Conservation (phyloP, 2,888 invertebrate species). For the Heliconius erato region DNA sequence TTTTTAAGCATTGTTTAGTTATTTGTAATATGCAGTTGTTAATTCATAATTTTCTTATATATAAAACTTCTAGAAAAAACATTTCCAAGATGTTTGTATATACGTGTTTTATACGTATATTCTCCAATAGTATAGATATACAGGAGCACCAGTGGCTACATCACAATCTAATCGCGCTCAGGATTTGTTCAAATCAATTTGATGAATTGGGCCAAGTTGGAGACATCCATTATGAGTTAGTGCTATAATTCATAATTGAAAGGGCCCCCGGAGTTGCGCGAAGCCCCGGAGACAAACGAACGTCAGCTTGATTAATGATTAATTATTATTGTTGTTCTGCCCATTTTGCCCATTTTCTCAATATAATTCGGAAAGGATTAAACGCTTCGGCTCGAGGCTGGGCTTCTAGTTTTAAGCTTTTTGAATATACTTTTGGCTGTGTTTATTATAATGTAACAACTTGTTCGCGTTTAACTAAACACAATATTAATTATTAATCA, state of each 20-base stretch:
- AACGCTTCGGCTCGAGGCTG: conserved; percentile 17
- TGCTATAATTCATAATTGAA: conserved; percentile 84
- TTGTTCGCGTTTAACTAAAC: conserved; percentile 16
- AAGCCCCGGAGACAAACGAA: conserved; percentile 78
- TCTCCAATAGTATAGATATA: background rate
- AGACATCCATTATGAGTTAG: conserved; percentile 83
- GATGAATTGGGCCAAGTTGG: conserved; percentile 80
- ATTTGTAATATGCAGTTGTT: too few species aligned
- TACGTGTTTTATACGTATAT: background rate
- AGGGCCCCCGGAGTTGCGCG: conserved; percentile 76
- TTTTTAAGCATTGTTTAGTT: too few species aligned
- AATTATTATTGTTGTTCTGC: conserved; percentile 85
- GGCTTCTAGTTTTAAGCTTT: conserved; percentile 26
- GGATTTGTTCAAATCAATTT: conserved; percentile 75
- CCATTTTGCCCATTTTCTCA: conserved; percentile 55
- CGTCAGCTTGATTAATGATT: conserved; percentile 81
- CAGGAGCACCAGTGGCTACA: conserved; percentile 13
- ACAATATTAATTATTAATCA: conserved; percentile 41
- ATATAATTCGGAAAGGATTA: conserved; percentile 59
- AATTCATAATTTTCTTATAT: too few species aligned
- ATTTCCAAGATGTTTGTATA: too few species aligned
- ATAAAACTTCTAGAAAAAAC: too few species aligned
- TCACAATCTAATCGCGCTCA: conserved; percentile 62
- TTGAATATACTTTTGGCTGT: background rate
- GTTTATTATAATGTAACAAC: conserved; percentile 21